These are phyloP conservation scores for Notarius lentiginosus DNA, from an alignment of 2,113 vertebrate species.

Conservation along the genomic window DNA sequence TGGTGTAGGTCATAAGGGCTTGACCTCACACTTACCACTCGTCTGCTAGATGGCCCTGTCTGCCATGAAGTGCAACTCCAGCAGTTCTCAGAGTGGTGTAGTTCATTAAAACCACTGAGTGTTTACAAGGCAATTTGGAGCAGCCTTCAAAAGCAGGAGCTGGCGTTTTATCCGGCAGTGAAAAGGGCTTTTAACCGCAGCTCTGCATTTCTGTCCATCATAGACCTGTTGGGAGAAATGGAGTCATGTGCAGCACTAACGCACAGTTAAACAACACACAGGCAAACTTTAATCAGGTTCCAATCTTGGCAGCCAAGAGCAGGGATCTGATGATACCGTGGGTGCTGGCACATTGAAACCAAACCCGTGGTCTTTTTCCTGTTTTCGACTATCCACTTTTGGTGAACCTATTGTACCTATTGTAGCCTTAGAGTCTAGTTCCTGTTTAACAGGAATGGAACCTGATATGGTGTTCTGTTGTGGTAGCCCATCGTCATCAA, in stretches of 20 bases:
- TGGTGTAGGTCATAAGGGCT: conserved; percentile 37
- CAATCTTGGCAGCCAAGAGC: neutral
- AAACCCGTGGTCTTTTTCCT: neutral
- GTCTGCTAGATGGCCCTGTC: conserved; percentile 38
- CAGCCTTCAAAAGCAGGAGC: conserved; percentile 39
- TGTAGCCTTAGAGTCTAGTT: neutral
- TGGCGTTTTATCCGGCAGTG: conserved; percentile 22
- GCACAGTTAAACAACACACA: neutral
- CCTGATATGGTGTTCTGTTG: neutral
- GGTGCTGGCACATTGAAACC: neutral
- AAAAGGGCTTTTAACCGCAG: conserved; percentile 29
- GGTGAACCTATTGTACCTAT: neutral
- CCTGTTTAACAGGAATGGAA: neutral
- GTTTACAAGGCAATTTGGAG: conserved; percentile 53
- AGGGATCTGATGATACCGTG: neutral
- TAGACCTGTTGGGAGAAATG: neutral
- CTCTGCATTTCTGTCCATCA: conserved; percentile 32
- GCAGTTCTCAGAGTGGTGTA: conserved; percentile 40
- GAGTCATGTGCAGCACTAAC: conserved; percentile 11
- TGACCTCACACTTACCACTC: conserved; percentile 46
- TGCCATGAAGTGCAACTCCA: conserved; percentile 40
- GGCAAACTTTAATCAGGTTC: conserved; percentile 1
- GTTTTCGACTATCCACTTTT: neutral
- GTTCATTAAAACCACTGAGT: conserved; percentile 49
- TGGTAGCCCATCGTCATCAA: neutral